phyloP scores from a whole-genome alignment of 1,140 invertebrate genomes.

The Achroia grisella region DNA sequence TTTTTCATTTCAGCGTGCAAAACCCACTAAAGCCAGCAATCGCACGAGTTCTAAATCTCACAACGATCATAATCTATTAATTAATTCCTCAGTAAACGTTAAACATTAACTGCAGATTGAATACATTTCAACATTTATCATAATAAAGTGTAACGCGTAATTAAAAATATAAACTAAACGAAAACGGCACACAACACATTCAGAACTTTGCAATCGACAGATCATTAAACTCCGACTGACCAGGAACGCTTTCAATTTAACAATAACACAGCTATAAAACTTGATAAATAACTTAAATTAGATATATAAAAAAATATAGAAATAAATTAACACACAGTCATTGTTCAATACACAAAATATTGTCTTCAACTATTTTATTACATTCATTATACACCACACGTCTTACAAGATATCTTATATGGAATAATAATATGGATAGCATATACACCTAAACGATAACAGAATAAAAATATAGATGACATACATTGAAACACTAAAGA shows the following conservation, averaged over 20 bases:
- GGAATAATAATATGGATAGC: constrained; percentile 62
- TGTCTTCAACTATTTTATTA: constrained; percentile 44
- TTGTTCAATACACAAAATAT: constrained; percentile 63
- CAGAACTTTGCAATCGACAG: constrained; percentile 47
- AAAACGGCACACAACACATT: constrained; percentile 41
- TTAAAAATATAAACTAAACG: constrained; percentile 34
- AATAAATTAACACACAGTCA: constrained; percentile 70
- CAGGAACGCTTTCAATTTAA: constrained; percentile 38
- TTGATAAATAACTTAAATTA: constrained; percentile 68
- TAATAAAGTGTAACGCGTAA: constrained; percentile 19
- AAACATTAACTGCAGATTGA: constrained; percentile 30
- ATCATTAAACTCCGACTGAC: constrained; percentile 38
- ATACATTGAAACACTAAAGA: constrained; percentile 47
- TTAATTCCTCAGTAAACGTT: constrained; percentile 29
- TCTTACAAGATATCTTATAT: constrained; percentile 58
- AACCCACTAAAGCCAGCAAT: constrained; percentile 62
- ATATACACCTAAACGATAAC: constrained; percentile 38
- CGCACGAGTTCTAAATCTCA: constrained; percentile 39
- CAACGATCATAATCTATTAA: constrained; percentile 39
- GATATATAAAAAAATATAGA: constrained; percentile 49
- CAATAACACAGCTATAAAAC: constrained; percentile 38
- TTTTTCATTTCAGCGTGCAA: constrained; percentile 61
- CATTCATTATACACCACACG: constrained; percentile 54
- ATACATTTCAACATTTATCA: constrained; percentile 33
- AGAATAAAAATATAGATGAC: constrained; percentile 35